Evolutionary conservation across 2,888 invertebrate species (phyloP).

Genomic region (Maniola hyperantus): DNA sequence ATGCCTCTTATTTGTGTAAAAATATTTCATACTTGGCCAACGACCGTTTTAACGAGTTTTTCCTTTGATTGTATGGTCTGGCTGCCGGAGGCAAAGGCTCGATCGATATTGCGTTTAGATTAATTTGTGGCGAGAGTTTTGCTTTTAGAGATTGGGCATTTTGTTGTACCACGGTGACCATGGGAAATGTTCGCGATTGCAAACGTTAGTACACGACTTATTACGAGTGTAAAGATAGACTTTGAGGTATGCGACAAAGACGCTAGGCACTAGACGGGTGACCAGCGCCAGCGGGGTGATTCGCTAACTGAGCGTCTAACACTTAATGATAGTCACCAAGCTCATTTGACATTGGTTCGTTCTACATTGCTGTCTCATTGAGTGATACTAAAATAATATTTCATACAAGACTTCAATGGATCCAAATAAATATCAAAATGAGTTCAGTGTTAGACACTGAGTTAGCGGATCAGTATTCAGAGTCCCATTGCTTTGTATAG

Average conservation of each 20-base stretch:
- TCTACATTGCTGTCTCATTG: too few species aligned
- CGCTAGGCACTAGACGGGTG: not conserved
- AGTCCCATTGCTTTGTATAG: not conserved
- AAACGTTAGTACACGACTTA: not conserved
- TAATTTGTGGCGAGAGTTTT: constrained; percentile 75
- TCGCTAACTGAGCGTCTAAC: too few species aligned
- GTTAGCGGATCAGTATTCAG: too few species aligned
- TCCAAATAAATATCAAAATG: too few species aligned
- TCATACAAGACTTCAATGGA: too few species aligned
- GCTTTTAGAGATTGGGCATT: constrained; percentile 59
- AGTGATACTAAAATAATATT: too few species aligned
- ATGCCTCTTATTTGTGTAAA: constrained; percentile 60
- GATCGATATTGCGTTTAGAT: constrained; percentile 68
- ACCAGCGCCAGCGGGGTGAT: too few species aligned
- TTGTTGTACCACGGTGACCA: constrained; percentile 26
- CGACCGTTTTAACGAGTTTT: not conserved
- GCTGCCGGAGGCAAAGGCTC: constrained; percentile 64
- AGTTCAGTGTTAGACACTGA: too few species aligned
- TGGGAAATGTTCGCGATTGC: not conserved
- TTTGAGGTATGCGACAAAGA: not conserved
- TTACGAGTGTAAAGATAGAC: not conserved
- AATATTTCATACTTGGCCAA: not conserved
- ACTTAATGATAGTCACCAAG: too few species aligned
- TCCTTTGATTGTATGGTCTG: constrained; percentile 33
- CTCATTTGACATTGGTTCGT: too few species aligned